Conservation (phyloP, 1,140 invertebrate species). For the Diploscapter pachys region DNA sequence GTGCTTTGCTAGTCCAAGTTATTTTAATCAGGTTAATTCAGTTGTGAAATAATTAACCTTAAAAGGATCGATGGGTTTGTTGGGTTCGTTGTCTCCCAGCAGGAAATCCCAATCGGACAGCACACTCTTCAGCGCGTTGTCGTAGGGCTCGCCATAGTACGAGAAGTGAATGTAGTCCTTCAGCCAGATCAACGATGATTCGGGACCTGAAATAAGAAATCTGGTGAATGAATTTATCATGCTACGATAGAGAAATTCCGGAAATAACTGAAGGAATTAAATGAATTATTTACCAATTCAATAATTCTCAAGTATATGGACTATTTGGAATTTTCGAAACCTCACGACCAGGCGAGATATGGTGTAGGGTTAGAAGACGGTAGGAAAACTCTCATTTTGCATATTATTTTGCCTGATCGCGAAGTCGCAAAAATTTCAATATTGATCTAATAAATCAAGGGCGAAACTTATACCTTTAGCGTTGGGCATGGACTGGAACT, state of each 20-base stretch:
- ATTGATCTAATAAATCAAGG: neutral
- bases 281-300: neutral
- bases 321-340: neutral
- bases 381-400: neutral
- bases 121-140: neutral
- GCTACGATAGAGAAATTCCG: neutral
- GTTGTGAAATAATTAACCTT: neutral
- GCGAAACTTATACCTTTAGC: constrained; percentile 43
- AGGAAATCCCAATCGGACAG: constrained; percentile 14
- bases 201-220: no score
- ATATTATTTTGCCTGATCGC: no score
- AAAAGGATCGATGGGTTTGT: constrained; percentile 16
- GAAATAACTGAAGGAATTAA: neutral
- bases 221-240: neutral
- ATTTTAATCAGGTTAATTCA: no score
- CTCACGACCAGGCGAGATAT: neutral
- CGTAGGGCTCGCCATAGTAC: constrained; percentile 35
- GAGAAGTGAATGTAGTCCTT: constrained; percentile 48
- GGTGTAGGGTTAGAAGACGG: neutral
- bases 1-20: no score
- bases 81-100: constrained; percentile 10
- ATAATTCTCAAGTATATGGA: neutral
- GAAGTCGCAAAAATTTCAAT: neutral
- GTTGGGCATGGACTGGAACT: constrained; percentile 47
- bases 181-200: constrained; percentile 47